These are phyloP conservation scores for Rutpela maculata DNA, from an alignment of 2,888 invertebrate genomes.

Conservation along the genomic window DNA sequence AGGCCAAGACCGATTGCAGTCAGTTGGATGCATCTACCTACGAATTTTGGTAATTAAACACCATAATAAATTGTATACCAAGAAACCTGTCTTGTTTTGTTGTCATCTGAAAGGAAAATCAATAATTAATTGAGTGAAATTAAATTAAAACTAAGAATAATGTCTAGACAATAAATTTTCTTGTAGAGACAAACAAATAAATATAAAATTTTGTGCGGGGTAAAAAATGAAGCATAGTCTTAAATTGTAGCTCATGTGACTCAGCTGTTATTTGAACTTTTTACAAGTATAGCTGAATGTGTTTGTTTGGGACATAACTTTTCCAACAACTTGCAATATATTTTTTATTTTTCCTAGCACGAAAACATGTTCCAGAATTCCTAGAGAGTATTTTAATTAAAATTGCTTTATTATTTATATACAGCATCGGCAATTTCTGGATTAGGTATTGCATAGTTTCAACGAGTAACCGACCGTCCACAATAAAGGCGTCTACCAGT, in stretches of 20 bases:
- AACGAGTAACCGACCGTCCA: no score
- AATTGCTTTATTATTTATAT: no score
- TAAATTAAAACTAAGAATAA: constrained; percentile 19
- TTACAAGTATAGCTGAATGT: not conserved
- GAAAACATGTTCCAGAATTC: no score
- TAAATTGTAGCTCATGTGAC: not conserved
- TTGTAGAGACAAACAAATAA: constrained; percentile 13
- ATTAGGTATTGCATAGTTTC: no score
- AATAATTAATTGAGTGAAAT: constrained; percentile 28
- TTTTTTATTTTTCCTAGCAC: not conserved
- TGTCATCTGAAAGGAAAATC: constrained; percentile 35
- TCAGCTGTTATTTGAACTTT: not conserved
- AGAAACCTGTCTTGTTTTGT: constrained; percentile 33
- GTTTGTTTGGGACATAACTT: not conserved
- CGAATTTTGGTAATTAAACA: constrained; percentile 42
- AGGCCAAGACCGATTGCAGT: constrained; percentile 17
- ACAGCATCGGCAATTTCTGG: no score
- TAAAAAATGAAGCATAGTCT: not conserved
- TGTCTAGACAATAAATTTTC: constrained; percentile 31
- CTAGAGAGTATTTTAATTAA: no score
- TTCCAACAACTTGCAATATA: not conserved
- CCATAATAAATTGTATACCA: constrained; percentile 42
- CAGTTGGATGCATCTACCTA: constrained; percentile 36
- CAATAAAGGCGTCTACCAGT: no score
- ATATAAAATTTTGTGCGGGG: not conserved